These are phyloP conservation scores for Phyllopteryx taeniolatus DNA, from an alignment of 2,113 vertebrate genomes.

Conservation along the genomic window DNA sequence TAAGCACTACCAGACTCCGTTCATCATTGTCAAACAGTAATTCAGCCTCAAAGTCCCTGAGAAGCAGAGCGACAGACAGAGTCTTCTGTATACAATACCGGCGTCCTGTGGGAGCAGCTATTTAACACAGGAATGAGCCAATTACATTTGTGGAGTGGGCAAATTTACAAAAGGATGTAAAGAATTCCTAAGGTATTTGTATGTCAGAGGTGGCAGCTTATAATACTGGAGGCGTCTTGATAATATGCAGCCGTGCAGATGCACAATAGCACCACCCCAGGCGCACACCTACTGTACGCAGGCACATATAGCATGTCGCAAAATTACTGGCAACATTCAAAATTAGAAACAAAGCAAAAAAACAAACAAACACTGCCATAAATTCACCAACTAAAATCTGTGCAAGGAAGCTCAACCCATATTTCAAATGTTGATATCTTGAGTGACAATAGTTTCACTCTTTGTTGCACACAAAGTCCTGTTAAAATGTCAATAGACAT, in stretches of 20 bases:
- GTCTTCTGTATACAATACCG: constrained; percentile 53
- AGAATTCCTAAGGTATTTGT: constrained; percentile 56
- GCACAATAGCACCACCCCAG: constrained; percentile 29
- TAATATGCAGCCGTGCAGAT: constrained; percentile 25
- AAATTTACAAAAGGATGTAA: constrained; percentile 69
- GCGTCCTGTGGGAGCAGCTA: constrained; percentile 65
- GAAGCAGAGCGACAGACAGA: constrained; percentile 60
- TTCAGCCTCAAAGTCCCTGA: constrained; percentile 60
- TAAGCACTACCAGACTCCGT: constrained; percentile 50
- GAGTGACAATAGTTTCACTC: not conserved
- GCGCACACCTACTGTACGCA: constrained; percentile 27
- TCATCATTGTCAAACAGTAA: constrained; percentile 70
- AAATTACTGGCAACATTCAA: constrained; percentile 19
- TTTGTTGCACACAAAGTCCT: constrained; percentile 42
- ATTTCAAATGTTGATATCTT: too few relatives aligned
- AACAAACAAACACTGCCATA: constrained; percentile 14
- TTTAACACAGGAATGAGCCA: constrained; percentile 75
- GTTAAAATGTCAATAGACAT: constrained; percentile 29
- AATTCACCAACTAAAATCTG: constrained; percentile 5
- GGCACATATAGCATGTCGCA: constrained; percentile 1
- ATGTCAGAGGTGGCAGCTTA: constrained; percentile 62
- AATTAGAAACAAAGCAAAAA: constrained; percentile 16
- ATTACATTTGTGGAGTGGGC: constrained; percentile 67
- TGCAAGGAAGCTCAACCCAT: not conserved
- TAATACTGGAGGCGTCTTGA: constrained; percentile 41